Conservation (phyloP, 2,797 vertebrate genomes). For the Propithecus deckenii region DNA sequence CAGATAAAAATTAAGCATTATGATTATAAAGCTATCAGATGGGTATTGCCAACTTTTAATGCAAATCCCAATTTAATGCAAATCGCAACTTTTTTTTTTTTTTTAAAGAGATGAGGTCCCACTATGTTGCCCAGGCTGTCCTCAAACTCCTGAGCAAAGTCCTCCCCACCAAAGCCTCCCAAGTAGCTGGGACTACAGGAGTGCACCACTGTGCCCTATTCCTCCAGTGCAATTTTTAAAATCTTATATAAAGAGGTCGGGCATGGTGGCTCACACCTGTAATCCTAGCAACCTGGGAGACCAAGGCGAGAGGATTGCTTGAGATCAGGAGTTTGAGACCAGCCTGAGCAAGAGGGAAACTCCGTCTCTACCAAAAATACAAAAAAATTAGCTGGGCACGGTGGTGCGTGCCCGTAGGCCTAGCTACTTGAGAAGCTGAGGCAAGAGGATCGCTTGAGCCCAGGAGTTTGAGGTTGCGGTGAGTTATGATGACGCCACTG, state of each 20-base stretch:
- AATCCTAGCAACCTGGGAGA: not conserved
- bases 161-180: not conserved
- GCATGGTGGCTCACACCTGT: not conserved
- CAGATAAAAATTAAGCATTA: not conserved
- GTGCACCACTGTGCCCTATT: not conserved
- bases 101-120: not conserved
- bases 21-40: not conserved
- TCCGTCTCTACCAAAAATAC: too few species aligned
- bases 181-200: not conserved
- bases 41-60: not conserved
- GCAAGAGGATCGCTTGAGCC: too few species aligned
- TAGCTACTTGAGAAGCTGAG: too few species aligned
- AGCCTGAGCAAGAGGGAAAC: too few species aligned
- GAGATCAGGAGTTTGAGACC: too few species aligned
- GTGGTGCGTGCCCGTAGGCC: too few species aligned
- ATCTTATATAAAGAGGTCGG: not conserved
- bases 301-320: too few species aligned
- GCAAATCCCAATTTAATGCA: conserved; percentile 13
- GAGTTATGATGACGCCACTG: too few species aligned
- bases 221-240: not conserved
- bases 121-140: not conserved
- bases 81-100: not conserved
- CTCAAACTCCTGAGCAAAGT: not conserved
- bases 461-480: too few species aligned
- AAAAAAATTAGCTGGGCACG: too few species aligned